Evolutionary conservation across 2,888 invertebrate species (phyloP).

Genomic region (Notocelia uddmanniana): DNA sequence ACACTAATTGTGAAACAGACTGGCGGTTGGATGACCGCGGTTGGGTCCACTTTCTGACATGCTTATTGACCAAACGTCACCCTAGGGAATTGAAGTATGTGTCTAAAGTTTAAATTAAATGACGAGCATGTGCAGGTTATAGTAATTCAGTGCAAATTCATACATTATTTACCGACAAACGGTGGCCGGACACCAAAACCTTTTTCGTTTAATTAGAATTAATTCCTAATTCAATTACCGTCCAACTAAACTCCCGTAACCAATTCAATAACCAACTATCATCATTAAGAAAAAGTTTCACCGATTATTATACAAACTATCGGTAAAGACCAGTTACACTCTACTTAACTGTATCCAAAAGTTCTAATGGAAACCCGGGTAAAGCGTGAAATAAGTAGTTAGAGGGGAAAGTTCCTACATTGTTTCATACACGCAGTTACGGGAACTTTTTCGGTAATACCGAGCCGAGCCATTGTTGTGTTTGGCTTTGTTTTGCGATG

Average conservation of each 20-base stretch:
- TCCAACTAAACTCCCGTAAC: slow-evolving; percentile 15
- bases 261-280: slow-evolving; percentile 20
- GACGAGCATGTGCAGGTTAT: too few relatives aligned
- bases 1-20: too few relatives aligned
- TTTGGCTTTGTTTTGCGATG: background rate
- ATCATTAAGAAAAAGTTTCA: slow-evolving; percentile 36
- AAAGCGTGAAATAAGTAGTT: slow-evolving; percentile 42
- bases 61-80: too few relatives aligned
- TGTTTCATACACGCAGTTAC: slow-evolving; percentile 37
- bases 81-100: too few relatives aligned
- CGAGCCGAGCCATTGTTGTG: background rate
- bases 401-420: slow-evolving; percentile 20
- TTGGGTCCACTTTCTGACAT: too few relatives aligned
- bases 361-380: slow-evolving; percentile 35
- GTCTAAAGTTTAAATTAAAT: too few relatives aligned
- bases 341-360: slow-evolving; percentile 29
- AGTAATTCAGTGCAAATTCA: too few relatives aligned
- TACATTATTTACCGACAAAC: too few relatives aligned
- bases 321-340: slow-evolving; percentile 38
- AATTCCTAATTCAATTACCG: background rate
- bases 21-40: too few relatives aligned
- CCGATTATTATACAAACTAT: slow-evolving; percentile 35
- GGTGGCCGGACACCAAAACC: background rate
- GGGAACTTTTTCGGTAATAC: slow-evolving; percentile 20
- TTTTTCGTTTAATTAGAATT: background rate